Conservation (phyloP, 2,888 invertebrate species). For the Eilema griseolum region DNA sequence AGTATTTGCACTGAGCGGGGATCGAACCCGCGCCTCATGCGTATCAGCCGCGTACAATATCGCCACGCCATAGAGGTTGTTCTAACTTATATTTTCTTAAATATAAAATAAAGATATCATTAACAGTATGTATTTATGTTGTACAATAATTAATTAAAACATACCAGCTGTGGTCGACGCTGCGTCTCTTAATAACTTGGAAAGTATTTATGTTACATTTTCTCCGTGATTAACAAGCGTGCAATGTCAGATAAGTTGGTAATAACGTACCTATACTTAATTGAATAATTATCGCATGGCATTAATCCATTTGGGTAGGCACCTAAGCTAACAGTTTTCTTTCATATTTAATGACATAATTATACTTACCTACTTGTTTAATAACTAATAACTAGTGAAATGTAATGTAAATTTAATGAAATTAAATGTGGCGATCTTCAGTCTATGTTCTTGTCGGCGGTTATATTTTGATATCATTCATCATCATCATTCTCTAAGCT, state of each 20-base stretch:
- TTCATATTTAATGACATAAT: background rate
- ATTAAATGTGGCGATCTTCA: too few relatives aligned
- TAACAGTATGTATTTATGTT: background rate
- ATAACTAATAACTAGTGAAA: too few relatives aligned
- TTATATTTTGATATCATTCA: too few relatives aligned
- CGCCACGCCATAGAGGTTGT: too few relatives aligned
- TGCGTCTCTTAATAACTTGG: conserved; percentile 31
- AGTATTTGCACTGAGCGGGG: too few relatives aligned
- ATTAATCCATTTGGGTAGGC: background rate
- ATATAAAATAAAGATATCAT: background rate
- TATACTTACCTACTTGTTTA: too few relatives aligned
- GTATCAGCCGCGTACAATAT: too few relatives aligned
- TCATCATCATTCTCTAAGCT: too few relatives aligned
- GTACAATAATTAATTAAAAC: conserved; percentile 3
- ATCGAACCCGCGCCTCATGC: too few relatives aligned
- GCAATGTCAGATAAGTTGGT: conserved; percentile 12
- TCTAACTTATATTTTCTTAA: background rate
- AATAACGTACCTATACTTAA: conserved; percentile 15
- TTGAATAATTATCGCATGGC: background rate
- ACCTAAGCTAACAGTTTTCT: background rate
- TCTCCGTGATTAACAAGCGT: conserved; percentile 28
- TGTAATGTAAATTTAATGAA: too few relatives aligned
- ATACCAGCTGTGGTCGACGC: conserved; percentile 21
- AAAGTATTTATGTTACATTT: conserved; percentile 37
- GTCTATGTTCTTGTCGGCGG: too few relatives aligned